A percentile compares a stretch with the other conserved stretches of the same genome.
Conservation (phyloP, 2,888 invertebrate genomes). For the Diachrysia chrysitis region DNA sequence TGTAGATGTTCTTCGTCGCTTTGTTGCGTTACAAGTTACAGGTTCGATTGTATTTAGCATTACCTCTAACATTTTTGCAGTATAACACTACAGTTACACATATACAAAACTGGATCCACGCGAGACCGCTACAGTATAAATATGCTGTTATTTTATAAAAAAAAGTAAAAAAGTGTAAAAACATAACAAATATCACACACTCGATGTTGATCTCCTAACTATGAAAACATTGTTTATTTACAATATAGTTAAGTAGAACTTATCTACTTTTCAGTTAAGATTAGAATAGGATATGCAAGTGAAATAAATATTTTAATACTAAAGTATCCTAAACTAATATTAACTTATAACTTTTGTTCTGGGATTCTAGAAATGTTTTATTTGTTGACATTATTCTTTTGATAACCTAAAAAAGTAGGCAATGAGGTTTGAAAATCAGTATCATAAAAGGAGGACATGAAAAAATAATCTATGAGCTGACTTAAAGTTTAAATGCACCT, state of each 20-base stretch:
- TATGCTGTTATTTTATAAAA: constrained; percentile 63
- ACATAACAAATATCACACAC: constrained; percentile 59
- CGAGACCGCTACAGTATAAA: constrained; percentile 59
- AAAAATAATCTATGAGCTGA: too few species aligned
- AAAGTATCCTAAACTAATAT: constrained; percentile 64
- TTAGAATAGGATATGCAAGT: constrained; percentile 64
- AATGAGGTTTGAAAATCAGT: too few species aligned
- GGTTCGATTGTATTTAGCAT: constrained; percentile 52
- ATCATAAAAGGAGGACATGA: too few species aligned
- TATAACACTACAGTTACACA: constrained; percentile 67
- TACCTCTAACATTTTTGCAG: constrained; percentile 69
- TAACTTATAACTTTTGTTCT: constrained; percentile 58
- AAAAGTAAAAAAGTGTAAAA: constrained; percentile 67
- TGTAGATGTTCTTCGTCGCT: constrained; percentile 23
- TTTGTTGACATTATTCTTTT: constrained; percentile 30
- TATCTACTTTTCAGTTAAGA: constrained; percentile 58
- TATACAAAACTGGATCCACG: constrained; percentile 69
- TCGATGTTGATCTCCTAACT: constrained; percentile 53
- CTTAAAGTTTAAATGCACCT: too few species aligned
- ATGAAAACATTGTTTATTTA: constrained; percentile 63
- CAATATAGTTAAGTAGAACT: constrained; percentile 59
- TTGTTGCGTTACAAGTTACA: constrained; percentile 49
- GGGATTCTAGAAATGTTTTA: constrained; percentile 46
- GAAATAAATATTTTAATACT: constrained; percentile 63
- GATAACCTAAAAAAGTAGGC: background rate